Conservation (phyloP, 2,797 vertebrate species). For the Notolabrus celidotus region DNA sequence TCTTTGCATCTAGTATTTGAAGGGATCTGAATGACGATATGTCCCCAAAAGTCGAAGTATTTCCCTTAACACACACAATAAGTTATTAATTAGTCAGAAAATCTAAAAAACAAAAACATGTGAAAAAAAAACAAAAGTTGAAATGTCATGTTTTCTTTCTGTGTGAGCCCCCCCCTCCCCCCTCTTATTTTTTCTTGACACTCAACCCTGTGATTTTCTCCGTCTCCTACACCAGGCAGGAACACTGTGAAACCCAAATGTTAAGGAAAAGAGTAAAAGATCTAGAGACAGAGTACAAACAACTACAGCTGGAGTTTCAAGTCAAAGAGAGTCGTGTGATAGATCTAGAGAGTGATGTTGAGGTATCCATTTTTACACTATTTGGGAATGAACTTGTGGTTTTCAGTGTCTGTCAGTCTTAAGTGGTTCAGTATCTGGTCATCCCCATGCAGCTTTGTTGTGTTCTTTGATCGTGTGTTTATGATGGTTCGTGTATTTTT, state of each 20-base stretch:
- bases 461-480: slow-evolving; percentile 36
- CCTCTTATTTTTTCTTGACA: slow-evolving; percentile 18
- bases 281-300: slow-evolving; percentile 89
- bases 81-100: no score
- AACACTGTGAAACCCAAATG: slow-evolving; percentile 88
- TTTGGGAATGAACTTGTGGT: slow-evolving; percentile 76
- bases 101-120: no score
- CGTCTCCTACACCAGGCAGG: slow-evolving; percentile 84
- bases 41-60: no score
- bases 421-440: slow-evolving; percentile 58
- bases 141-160: slow-evolving; percentile 56
- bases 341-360: slow-evolving; percentile 87
- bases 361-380: slow-evolving; percentile 82
- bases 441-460: slow-evolving; percentile 52
- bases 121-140: no score
- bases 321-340: slow-evolving; percentile 86
- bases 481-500: slow-evolving; percentile 52
- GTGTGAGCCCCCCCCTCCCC: no score
- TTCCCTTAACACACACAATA: no score
- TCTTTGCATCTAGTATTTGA: no score
- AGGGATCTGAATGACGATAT: no score
- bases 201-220: slow-evolving; percentile 69
- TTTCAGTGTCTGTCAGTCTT: slow-evolving; percentile 73
- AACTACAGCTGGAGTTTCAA: slow-evolving; percentile 88
- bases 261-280: slow-evolving; percentile 89